Evolutionary conservation across 2,797 vertebrate species (phyloP).

Genomic region (Avahi laniger): DNA sequence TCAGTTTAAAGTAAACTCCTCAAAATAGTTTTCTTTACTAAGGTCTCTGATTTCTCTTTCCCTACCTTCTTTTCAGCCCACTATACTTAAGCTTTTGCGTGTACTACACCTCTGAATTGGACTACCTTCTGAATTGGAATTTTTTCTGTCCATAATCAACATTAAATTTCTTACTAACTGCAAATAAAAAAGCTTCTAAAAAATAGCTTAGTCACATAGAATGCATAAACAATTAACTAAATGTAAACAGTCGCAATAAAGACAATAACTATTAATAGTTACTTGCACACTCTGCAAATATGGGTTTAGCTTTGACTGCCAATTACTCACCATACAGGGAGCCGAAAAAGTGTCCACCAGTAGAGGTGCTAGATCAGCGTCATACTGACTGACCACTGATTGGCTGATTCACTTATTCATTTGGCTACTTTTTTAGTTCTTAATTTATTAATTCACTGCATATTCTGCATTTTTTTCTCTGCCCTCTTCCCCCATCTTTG

Average conservation of each 20-base stretch:
- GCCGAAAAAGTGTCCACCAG: not conserved
- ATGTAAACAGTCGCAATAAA: not conserved
- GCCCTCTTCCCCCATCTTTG: not conserved
- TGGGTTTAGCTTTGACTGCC: not conserved
- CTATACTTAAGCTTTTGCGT: not conserved
- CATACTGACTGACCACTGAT: not conserved
- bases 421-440: not conserved
- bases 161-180: not conserved
- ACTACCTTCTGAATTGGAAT: not conserved
- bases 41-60: not conserved
- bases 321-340: not conserved
- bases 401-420: not conserved
- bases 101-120: not conserved
- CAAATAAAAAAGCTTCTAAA: not conserved
- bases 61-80: not conserved
- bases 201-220: not conserved
- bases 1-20: not conserved
- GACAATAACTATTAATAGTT: not conserved
- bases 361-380: not conserved
- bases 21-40: not conserved
- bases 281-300: not conserved
- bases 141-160: not conserved
- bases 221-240: not conserved
- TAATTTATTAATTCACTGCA: not conserved
- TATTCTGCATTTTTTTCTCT: not conserved